Conservation (phyloP, 2,888 invertebrate genomes). For the Caenorhabditis macrosperma region DNA sequence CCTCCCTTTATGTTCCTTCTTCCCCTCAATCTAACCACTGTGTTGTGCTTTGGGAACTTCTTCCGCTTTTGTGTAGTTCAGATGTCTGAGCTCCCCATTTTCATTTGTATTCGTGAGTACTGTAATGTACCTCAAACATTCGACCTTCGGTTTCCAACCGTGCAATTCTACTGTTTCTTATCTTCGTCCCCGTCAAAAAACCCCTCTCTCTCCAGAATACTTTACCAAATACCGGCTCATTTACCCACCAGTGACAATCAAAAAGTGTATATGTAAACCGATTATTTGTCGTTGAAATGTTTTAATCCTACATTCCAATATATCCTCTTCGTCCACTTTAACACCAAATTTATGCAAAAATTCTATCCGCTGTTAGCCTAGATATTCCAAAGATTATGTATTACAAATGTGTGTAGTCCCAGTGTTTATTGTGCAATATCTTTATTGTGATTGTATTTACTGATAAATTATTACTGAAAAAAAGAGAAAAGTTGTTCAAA, state of each 20-base stretch:
- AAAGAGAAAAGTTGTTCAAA: no score
- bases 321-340: conserved; percentile 23
- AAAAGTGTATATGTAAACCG: conserved; percentile 7
- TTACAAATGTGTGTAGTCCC: conserved; percentile 49
- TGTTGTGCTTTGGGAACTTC: neutral
- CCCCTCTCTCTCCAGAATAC: conserved; percentile 31
- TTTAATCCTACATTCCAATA: conserved; percentile 53
- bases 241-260: conserved; percentile 54
- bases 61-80: conserved; percentile 20
- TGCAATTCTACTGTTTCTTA: neutral
- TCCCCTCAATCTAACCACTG: neutral
- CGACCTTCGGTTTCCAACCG: conserved; percentile 22
- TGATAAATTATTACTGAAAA: conserved; percentile 12
- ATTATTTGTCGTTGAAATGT: conserved; percentile 3
- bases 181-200: conserved; percentile 25
- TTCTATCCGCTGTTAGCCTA: conserved; percentile 31
- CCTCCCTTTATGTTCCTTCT: neutral
- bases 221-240: conserved; percentile 59
- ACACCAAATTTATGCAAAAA: neutral
- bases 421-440: conserved; percentile 43
- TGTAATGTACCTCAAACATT: conserved; percentile 7
- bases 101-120: conserved; percentile 4
- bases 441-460: conserved; percentile 22
- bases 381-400: conserved; percentile 48
- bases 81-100: conserved; percentile 36